Percentiles rank a stretch among this genome's conserved stretches.
Conservation (phyloP, 1,140 invertebrate genomes). For the Heliconius nattereri region DNA sequence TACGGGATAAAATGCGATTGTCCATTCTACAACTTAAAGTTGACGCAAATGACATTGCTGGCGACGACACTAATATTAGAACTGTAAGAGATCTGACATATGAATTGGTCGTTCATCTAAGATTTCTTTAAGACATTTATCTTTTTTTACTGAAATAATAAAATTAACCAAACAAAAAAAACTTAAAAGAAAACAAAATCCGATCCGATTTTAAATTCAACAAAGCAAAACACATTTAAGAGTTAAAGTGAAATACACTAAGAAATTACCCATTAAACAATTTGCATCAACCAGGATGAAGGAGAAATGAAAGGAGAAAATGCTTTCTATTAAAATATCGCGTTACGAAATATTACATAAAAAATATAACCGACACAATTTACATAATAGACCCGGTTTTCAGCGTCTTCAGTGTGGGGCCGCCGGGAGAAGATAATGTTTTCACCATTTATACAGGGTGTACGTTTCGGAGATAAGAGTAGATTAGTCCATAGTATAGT, state of each 20-base stretch:
- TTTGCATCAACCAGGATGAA: constrained; percentile 40
- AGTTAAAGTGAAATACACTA: constrained; percentile 25
- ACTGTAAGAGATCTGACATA: no score
- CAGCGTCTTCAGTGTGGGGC: constrained; percentile 48
- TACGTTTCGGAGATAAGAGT: constrained; percentile 58
- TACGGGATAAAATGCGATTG: no score
- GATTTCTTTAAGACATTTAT: no score
- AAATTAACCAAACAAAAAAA: background rate
- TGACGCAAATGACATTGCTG: no score
- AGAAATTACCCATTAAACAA: constrained; percentile 44
- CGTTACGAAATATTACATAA: constrained; percentile 54
- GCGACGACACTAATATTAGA: no score
- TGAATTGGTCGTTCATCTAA: no score
- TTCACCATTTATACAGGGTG: constrained; percentile 54
- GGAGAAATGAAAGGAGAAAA: constrained; percentile 19
- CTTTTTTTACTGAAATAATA: no score
- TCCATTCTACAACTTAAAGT: no score
- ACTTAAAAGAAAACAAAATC: background rate
- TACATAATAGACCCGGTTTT: constrained; percentile 57
- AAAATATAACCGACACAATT: constrained; percentile 58
- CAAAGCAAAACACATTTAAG: constrained; percentile 14
- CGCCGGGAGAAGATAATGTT: constrained; percentile 59
- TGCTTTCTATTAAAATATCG: constrained; percentile 52
- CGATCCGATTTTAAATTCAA: constrained; percentile 34
- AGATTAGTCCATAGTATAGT: constrained; percentile 55